These are phyloP conservation scores for Aromia moschata DNA, from an alignment of 2,888 invertebrate genomes.

Conservation along the genomic window DNA sequence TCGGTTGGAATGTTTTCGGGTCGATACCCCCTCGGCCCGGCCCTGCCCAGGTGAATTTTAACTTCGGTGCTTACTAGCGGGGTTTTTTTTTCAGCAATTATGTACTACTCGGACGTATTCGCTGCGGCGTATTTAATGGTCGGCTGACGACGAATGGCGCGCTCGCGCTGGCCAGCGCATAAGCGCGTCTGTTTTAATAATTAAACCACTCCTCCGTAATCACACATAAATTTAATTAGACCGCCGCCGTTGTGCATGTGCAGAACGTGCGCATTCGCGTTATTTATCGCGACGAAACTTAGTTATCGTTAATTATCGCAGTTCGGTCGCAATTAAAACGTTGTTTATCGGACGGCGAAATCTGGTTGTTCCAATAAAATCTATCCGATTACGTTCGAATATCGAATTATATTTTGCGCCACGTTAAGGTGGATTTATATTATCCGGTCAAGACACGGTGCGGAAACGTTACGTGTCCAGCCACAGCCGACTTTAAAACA, in stretches of 20 bases:
- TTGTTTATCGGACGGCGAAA: not conserved
- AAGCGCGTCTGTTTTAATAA: constrained; percentile 6
- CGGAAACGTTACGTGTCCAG: too few relatives aligned
- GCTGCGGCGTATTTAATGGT: constrained; percentile 18
- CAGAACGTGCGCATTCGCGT: not conserved
- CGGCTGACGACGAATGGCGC: constrained; percentile 5
- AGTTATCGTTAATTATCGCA: constrained; percentile 4
- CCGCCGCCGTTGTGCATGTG: constrained; percentile 2
- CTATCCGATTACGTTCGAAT: too few relatives aligned
- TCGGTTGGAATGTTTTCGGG: too few relatives aligned
- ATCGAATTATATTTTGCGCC: too few relatives aligned
- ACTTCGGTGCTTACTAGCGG: too few relatives aligned
- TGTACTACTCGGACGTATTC: too few relatives aligned
- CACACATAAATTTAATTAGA: constrained; percentile 17
- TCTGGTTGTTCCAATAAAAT: constrained; percentile 3
- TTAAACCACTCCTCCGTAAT: constrained; percentile 16
- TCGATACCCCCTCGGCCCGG: too few relatives aligned
- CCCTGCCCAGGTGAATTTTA: too few relatives aligned
- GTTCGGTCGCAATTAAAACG: not conserved
- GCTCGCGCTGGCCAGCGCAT: constrained; percentile 1
- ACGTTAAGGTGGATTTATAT: too few relatives aligned
- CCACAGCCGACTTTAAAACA: too few relatives aligned
- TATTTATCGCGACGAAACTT: constrained; percentile 8
- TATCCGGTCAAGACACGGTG: too few relatives aligned
- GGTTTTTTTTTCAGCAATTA: too few relatives aligned